Base-by-base conservation (phyloP, 2,113 vertebrate genomes). In the Gopherus evgoodei region DNA sequence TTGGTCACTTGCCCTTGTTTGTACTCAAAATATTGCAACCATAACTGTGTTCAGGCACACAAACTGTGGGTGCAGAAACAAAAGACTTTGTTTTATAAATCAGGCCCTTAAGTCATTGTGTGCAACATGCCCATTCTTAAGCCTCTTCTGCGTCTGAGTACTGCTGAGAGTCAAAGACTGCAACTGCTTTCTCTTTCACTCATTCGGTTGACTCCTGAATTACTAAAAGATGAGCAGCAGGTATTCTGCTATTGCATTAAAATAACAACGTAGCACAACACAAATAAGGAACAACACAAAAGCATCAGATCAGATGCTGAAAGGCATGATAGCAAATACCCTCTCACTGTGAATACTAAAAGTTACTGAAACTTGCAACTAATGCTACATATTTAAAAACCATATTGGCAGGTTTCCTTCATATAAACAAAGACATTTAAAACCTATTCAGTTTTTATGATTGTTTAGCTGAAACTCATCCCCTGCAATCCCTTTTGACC, bases 401-500 rank as follows among this genome's bases (percentile, higher is more conserved):
- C 19, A 10, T 38, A 57, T 44, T 72, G 22, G 13, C 22, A 38
- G 54, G 69, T 44, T 78, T 53, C 47, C 42, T 53, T 25, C 54
- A 5, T 11, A 14, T 10, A 54, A 81, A 8, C 16, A 9, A 27
- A 0, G 2, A 22, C 27, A 13, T 11, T 5, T 1, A 10, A 11
- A 38, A 0, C 0, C 82, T 38, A 82, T 5, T 2, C 19, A 21
- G n/a, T 27, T 78, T 78, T 47, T 19, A 24, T 42, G 88, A 1
- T 10, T 24, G 27, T 44, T 59, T 5, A 62, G 62, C 90, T 83
- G 49, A 17, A 24, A 22, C 82, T 78, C 86, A 42, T 56, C 87
- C 81, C 76, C 11, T 78, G 1, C 31, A 56, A 38, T 49, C 84
- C 72, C 47, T 31, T 83, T 54, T 81, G 72, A 87, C 42, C 87